These are phyloP conservation scores for Ceramica pisi DNA, from an alignment of 2,888 invertebrate species.

Conservation along the genomic window DNA sequence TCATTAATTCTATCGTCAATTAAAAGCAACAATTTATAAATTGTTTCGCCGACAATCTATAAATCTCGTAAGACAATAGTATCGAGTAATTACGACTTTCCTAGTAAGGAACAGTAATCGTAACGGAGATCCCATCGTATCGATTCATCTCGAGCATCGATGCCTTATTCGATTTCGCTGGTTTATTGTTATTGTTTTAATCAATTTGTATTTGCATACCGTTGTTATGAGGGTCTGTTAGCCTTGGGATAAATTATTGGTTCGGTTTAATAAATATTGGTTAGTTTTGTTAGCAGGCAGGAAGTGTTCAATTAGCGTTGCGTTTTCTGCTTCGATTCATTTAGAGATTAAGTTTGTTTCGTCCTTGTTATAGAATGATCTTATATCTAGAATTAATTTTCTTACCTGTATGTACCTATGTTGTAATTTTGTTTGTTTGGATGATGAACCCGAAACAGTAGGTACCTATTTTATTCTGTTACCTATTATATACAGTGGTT, in stretches of 20 bases:
- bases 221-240: constrained; percentile 71
- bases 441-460: too few species aligned
- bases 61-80: constrained; percentile 84
- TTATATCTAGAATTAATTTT: too few species aligned
- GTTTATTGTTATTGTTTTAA: constrained; percentile 86
- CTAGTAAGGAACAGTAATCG: constrained; percentile 88
- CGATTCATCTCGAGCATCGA: constrained; percentile 82
- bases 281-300: neutral
- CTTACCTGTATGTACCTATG: too few species aligned
- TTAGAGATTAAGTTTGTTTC: neutral
- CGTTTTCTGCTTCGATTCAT: neutral
- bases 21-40: constrained; percentile 66
- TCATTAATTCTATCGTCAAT: constrained; percentile 67
- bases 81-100: constrained; percentile 84
- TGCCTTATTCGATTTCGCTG: constrained; percentile 85
- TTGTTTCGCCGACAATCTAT: constrained; percentile 70
- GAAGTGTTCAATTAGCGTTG: neutral
- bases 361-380: too few species aligned
- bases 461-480: too few species aligned
- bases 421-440: too few species aligned
- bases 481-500: neutral
- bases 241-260: constrained; percentile 44
- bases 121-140: constrained; percentile 76
- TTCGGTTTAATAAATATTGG: constrained; percentile 14
- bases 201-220: constrained; percentile 83